Evolutionary conservation across 2,888 invertebrate genomes (phyloP).

Genomic region (Panzeria rudis): DNA sequence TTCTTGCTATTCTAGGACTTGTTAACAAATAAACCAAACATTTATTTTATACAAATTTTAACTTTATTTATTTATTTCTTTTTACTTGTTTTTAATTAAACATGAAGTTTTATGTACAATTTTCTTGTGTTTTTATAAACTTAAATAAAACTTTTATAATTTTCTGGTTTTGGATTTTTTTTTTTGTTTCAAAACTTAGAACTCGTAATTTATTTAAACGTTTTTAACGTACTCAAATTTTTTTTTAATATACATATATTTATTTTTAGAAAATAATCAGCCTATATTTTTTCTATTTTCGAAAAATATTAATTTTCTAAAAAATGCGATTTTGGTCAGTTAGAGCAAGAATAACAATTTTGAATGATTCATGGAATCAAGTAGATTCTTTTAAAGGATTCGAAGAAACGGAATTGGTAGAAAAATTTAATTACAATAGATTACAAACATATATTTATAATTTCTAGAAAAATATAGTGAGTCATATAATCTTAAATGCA

Average conservation of each 20-base stretch:
- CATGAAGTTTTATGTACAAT: conserved; percentile 57
- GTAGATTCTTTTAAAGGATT: no score
- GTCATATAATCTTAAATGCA: no score
- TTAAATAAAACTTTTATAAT: conserved; percentile 12
- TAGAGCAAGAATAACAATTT: no score
- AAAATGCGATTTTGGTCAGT: neutral
- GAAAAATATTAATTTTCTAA: neutral
- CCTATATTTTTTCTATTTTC: conserved; percentile 26
- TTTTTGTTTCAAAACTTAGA: conserved; percentile 30
- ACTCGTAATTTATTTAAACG: conserved; percentile 17
- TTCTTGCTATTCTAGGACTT: neutral
- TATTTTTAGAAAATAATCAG: conserved; percentile 35
- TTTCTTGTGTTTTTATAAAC: conserved; percentile 18
- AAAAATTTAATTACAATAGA: no score
- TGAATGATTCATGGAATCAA: no score
- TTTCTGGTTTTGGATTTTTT: conserved; percentile 6
- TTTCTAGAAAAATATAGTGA: no score
- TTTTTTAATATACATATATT: neutral
- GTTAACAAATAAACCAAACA: neutral
- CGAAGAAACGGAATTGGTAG: no score
- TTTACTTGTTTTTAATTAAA: conserved; percentile 36
- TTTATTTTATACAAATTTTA: conserved; percentile 51
- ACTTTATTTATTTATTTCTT: conserved; percentile 58
- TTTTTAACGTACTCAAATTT: conserved; percentile 30
- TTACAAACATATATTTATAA: no score